Evolutionary conservation across 2,888 invertebrate species (phyloP).

Genomic region (Calliscelio sp.): DNA sequence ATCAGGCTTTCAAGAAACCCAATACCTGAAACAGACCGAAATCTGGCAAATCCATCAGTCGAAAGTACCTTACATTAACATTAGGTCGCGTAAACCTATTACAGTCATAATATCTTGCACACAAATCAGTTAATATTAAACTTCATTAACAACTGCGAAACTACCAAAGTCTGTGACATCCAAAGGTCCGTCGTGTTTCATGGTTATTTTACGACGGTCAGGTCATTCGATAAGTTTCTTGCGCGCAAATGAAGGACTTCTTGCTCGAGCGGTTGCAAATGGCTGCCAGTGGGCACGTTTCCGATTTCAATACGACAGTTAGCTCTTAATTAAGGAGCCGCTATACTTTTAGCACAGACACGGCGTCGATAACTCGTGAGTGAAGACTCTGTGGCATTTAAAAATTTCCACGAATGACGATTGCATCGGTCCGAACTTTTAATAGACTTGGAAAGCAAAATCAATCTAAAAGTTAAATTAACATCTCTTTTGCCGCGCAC

Average conservation of each 20-base stretch:
- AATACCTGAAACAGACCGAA: too few species aligned
- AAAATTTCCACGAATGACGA: conserved; percentile 62
- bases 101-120: conserved; percentile 35
- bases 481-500: conserved; percentile 50
- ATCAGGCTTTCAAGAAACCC: too few species aligned
- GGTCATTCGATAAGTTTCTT: conserved; percentile 43
- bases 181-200: conserved; percentile 40
- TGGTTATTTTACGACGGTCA: conserved; percentile 52
- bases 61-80: background rate
- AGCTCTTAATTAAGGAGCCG: conserved; percentile 26
- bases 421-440: conserved; percentile 70
- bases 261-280: too few species aligned
- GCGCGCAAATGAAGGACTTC: too few species aligned
- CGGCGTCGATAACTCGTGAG: conserved; percentile 45
- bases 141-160: conserved; percentile 49
- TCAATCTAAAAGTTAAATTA: conserved; percentile 74
- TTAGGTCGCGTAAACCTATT: conserved; percentile 23
- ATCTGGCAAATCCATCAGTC: background rate
- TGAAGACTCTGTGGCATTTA: conserved; percentile 58
- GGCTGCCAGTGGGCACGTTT: too few species aligned
- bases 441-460: conserved; percentile 68
- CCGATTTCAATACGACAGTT: conserved; percentile 34
- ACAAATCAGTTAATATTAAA: conserved; percentile 61
- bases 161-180: conserved; percentile 29
- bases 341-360: conserved; percentile 46